Evolutionary conservation across 2,888 invertebrate genomes (phyloP).

Genomic region (Orthosia gracilis): DNA sequence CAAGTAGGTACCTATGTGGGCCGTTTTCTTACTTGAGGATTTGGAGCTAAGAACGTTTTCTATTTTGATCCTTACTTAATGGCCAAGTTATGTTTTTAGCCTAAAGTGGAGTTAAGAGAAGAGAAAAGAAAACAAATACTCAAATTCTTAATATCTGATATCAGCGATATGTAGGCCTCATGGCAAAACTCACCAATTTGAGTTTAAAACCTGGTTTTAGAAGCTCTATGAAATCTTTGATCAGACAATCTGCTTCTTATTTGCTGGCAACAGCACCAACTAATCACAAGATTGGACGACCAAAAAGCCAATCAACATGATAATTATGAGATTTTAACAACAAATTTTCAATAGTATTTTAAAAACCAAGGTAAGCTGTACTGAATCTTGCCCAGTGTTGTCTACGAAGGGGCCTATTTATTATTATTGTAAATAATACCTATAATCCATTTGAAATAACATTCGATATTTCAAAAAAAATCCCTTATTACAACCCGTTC

Average conservation of each 20-base stretch:
- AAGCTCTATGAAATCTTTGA: background rate
- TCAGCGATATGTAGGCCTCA: no score
- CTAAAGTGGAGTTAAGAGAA: no score
- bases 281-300: background rate
- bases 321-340: background rate
- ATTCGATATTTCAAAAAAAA: no score
- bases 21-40: no score
- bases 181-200: background rate
- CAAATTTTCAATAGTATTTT: no score
- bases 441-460: no score
- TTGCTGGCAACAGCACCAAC: background rate
- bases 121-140: no score
- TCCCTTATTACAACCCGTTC: no score
- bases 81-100: no score
- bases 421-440: constrained; percentile 27
- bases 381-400: constrained; percentile 11
- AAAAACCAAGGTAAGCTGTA: background rate
- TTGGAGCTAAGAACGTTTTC: no score
- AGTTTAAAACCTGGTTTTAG: background rate
- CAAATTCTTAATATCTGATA: no score
- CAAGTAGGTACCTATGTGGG: background rate
- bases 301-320: background rate
- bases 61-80: no score
- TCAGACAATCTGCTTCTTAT: background rate
- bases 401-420: constrained; percentile 9